Percentiles rank a stretch among this genome's conserved stretches.
phyloP scores from a whole-genome alignment of 2,888 invertebrate species.

The Tridacna crocea region DNA sequence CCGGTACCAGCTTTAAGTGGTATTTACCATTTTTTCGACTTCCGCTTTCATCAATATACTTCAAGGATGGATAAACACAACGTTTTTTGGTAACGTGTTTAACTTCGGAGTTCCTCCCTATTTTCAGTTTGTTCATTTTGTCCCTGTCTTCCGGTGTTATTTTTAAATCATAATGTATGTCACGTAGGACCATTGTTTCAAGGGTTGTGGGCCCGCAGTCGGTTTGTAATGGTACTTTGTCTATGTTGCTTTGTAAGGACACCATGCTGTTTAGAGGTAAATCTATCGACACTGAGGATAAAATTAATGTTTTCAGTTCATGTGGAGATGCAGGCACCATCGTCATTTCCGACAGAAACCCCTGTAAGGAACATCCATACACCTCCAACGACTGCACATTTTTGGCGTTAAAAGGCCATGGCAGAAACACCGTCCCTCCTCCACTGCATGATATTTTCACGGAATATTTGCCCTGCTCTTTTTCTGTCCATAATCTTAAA shows the following conservation, averaged over 20 bases:
- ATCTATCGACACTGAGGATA: conserved; percentile 47
- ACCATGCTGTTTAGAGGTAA: conserved; percentile 44
- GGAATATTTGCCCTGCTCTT: conserved; percentile 35
- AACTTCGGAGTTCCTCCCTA: neutral
- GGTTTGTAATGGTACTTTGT: conserved; percentile 47
- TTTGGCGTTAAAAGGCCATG: conserved; percentile 60
- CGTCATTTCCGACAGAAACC: conserved; percentile 60
- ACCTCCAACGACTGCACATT: conserved; percentile 49
- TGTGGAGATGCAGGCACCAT: conserved; percentile 26
- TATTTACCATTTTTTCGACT: conserved; percentile 54
- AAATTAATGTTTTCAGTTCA: conserved; percentile 35
- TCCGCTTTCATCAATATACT: conserved; percentile 56
- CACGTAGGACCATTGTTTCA: conserved; percentile 46
- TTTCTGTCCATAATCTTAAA: conserved; percentile 41
- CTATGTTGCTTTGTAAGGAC: conserved; percentile 29
- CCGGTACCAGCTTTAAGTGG: conserved; percentile 54
- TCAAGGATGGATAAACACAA: conserved; percentile 48
- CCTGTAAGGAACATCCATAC: conserved; percentile 37
- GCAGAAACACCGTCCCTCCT: conserved; percentile 48
- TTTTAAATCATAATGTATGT: conserved; percentile 54
- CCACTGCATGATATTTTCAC: conserved; percentile 37
- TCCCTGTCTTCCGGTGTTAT: conserved; percentile 52
- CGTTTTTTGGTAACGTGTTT: conserved; percentile 1
- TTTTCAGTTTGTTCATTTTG: conserved; percentile 13
- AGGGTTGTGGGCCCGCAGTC: conserved; percentile 58